Evolutionary conservation across 1,140 invertebrate genomes (phyloP).

Genomic region (Nymphalis io): DNA sequence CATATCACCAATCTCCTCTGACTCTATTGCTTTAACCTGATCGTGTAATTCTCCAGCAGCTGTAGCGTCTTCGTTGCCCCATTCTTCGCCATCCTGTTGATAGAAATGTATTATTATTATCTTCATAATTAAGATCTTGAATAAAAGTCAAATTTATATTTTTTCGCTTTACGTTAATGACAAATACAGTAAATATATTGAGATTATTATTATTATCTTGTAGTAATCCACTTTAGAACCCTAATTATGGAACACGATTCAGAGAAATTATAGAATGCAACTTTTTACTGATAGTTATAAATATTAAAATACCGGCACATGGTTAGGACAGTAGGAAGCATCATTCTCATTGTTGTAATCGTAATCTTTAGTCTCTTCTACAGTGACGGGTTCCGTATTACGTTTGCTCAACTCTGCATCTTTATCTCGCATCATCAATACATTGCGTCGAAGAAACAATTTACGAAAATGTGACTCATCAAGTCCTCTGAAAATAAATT

Average conservation of each 20-base stretch:
- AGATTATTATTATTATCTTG: no score
- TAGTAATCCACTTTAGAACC: no score
- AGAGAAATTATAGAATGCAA: no score
- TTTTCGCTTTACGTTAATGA: no score
- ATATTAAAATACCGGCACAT: constrained; percentile 52
- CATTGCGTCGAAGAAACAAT: constrained; percentile 60
- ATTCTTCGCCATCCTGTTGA: constrained; percentile 65
- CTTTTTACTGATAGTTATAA: no score
- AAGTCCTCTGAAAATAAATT: constrained; percentile 52
- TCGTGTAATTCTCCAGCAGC: constrained; percentile 68
- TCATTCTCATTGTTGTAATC: constrained; percentile 82
- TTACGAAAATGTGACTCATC: constrained; percentile 69
- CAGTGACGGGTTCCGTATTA: constrained; percentile 49
- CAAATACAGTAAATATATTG: no score
- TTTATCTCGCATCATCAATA: constrained; percentile 53
- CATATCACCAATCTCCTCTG: constrained; percentile 66
- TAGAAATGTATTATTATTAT: constrained; percentile 6
- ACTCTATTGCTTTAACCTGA: constrained; percentile 46
- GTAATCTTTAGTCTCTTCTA: constrained; percentile 70
- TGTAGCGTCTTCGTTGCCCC: constrained; percentile 70
- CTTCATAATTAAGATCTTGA: not conserved
- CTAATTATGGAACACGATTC: no score
- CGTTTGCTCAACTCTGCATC: constrained; percentile 39
- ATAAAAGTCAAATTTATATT: no score
- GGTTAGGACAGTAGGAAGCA: constrained; percentile 74